A percentile compares a stretch with the other conserved stretches of the same genome.
Evolutionary conservation across 1,140 invertebrate species (phyloP).

Genomic region (Sinonovacula constricta): DNA sequence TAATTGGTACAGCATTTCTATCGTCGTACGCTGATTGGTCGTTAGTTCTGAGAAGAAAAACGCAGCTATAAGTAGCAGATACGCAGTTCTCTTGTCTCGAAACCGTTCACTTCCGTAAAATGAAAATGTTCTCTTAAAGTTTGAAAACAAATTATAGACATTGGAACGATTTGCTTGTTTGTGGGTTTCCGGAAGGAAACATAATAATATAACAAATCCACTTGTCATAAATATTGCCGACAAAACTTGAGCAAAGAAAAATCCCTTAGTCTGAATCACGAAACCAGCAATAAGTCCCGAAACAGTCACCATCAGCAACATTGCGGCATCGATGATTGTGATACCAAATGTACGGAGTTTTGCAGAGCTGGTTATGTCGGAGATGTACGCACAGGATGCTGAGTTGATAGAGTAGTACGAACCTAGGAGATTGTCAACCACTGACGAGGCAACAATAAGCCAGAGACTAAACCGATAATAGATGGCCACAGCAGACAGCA

Average conservation of each 20-base stretch:
- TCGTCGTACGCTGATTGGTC: background rate
- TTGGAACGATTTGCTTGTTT: background rate
- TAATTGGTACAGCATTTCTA: constrained; percentile 26
- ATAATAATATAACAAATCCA: constrained; percentile 6
- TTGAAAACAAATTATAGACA: background rate
- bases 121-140: constrained; percentile 8
- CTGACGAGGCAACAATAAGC: background rate
- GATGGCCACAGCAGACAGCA: constrained; percentile 4
- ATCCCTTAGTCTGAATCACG: constrained; percentile 9
- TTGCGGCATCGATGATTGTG: constrained; percentile 1
- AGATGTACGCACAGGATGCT: constrained; percentile 7
- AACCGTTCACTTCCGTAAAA: background rate
- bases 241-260: background rate
- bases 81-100: background rate
- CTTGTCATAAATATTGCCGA: background rate
- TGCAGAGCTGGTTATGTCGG: constrained; percentile 3
- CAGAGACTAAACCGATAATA: background rate
- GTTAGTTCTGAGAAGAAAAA: constrained; percentile 3
- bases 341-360: background rate
- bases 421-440: constrained; percentile 8
- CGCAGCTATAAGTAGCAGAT: background rate
- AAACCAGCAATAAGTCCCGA: constrained; percentile 2
- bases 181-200: constrained; percentile 12
- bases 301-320: background rate
- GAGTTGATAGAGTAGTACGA: background rate